These are phyloP conservation scores for Prionailurus bengalensis DNA, from an alignment of 2,113 vertebrate species.

Conservation along the genomic window DNA sequence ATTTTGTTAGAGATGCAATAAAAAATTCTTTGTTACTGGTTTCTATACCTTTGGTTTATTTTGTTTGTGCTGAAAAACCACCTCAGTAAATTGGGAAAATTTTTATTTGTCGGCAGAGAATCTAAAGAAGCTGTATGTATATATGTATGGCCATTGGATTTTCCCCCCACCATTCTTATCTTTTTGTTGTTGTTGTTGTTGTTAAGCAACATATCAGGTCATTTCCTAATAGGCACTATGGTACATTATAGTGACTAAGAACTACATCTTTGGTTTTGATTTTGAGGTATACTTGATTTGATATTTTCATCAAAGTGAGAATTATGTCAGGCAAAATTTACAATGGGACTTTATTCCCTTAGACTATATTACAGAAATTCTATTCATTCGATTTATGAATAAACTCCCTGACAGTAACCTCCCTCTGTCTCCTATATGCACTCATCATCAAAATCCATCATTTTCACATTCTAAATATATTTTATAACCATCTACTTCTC, in stretches of 20 bases:
- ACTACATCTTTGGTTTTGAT: background rate
- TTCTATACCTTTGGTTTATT: background rate
- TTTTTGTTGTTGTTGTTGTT: background rate
- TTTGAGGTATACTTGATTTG: background rate
- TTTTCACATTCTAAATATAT: background rate
- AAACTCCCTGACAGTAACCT: background rate
- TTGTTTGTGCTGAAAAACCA: background rate
- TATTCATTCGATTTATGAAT: background rate
- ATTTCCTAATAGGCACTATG: background rate
- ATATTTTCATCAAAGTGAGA: background rate
- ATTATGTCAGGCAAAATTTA: background rate
- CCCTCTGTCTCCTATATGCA: background rate
- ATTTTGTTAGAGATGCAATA: conserved; percentile 15
- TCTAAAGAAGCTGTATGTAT: background rate
- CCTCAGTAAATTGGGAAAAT: background rate
- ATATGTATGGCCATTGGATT: background rate
- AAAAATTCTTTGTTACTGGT: background rate
- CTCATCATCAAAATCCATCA: background rate
- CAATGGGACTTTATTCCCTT: background rate
- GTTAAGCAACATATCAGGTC: background rate
- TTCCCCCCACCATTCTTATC: background rate
- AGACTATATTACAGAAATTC: background rate
- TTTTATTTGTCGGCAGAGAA: background rate
- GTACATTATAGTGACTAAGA: background rate
- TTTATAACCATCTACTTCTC: background rate